Evolutionary conservation across 2,888 invertebrate species (phyloP).

Genomic region (Hipparchia sbordonii): DNA sequence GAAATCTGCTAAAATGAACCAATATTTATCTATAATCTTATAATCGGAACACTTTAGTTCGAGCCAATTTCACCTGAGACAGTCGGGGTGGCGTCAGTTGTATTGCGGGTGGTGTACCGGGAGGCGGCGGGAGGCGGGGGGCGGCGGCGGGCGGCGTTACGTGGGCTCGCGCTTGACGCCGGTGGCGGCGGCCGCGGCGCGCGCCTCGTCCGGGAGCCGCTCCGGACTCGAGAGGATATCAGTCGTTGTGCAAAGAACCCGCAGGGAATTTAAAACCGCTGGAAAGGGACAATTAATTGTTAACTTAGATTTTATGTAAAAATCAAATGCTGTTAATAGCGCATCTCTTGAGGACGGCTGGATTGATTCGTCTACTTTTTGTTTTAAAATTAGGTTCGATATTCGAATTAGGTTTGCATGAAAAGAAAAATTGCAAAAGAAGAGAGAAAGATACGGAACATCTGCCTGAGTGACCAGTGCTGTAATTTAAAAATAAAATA

Average conservation of each 20-base stretch:
- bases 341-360: too few relatives aligned
- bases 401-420: too few relatives aligned
- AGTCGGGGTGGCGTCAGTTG: neutral
- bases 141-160: slow-evolving; percentile 46
- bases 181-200: slow-evolving; percentile 85
- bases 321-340: too few relatives aligned
- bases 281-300: neutral
- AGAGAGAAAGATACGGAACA: too few relatives aligned
- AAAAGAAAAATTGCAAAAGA: too few relatives aligned
- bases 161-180: slow-evolving; percentile 73
- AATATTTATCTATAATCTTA: neutral
- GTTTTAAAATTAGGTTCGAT: too few relatives aligned
- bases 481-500: too few relatives aligned
- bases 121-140: neutral
- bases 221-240: slow-evolving; percentile 95
- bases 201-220: slow-evolving; percentile 94
- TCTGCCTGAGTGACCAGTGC: too few relatives aligned
- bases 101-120: neutral
- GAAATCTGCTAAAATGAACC: neutral
- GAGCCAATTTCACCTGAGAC: neutral
- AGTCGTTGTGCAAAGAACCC: slow-evolving; percentile 94
- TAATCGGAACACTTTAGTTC: neutral
- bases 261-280: slow-evolving; percentile 96
- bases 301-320: too few relatives aligned
- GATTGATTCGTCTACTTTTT: too few relatives aligned